Percentiles rank a stretch among this genome's conserved stretches.
These are phyloP conservation scores for Orchesella cincta DNA, from an alignment of 1,140 invertebrate genomes.

Conservation along the genomic window DNA sequence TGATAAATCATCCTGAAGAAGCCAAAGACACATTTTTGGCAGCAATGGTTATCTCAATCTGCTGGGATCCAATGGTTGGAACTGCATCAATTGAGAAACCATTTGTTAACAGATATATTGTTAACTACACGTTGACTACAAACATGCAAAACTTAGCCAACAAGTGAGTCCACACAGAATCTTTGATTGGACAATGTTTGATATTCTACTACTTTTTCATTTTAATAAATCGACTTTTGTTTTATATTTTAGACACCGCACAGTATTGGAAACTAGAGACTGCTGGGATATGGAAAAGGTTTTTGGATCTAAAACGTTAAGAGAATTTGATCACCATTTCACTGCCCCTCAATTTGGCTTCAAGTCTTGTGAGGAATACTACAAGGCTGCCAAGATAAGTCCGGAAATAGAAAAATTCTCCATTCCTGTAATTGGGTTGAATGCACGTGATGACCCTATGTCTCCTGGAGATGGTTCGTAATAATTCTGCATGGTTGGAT, in stretches of 20 bases:
- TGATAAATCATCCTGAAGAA: constrained; percentile 45
- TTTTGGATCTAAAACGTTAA: constrained; percentile 35
- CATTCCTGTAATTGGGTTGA: constrained; percentile 44
- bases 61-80: constrained; percentile 47
- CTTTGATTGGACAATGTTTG: neutral
- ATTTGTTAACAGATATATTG: constrained; percentile 50
- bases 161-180: constrained; percentile 25
- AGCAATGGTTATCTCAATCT: constrained; percentile 47
- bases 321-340: constrained; percentile 48
- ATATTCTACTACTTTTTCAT: constrained; percentile 2
- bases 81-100: constrained; percentile 40
- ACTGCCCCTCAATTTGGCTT: constrained; percentile 47
- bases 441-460: constrained; percentile 47
- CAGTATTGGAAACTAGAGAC: constrained; percentile 38
- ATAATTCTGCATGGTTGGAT: neutral
- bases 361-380: constrained; percentile 36
- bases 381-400: constrained; percentile 37
- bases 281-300: constrained; percentile 45
- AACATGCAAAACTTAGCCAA: constrained; percentile 41
- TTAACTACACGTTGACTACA: constrained; percentile 45
- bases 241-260: constrained; percentile 33
- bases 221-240: neutral
- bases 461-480: constrained; percentile 41
- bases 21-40: constrained; percentile 46
- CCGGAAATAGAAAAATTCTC: constrained; percentile 40